Evolutionary conservation across 2,888 invertebrate genomes (phyloP).

Genomic region (Chymomyza caudatula): DNA sequence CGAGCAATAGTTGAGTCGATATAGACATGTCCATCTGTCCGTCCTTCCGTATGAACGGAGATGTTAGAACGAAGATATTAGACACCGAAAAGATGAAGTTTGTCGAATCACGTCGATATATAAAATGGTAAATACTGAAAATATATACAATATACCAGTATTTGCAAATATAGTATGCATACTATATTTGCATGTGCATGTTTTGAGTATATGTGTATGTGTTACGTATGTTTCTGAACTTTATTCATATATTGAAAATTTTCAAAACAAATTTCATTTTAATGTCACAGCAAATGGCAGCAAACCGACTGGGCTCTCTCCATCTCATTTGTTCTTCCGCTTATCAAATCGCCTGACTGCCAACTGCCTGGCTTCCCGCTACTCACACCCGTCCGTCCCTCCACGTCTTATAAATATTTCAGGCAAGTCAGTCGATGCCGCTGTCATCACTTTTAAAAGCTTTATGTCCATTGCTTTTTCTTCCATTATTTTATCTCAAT

Average conservation of each 20-base stretch:
- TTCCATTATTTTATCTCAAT: neutral
- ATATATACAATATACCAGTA: neutral
- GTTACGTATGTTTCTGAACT: neutral
- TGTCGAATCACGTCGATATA: no score
- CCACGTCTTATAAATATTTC: slow-evolving; percentile 24
- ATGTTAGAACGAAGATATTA: no score
- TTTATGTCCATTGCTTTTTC: slow-evolving; percentile 32
- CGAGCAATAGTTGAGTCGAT: no score
- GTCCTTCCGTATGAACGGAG: no score
- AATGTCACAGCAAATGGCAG: slow-evolving; percentile 26
- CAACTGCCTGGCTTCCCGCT: no score
- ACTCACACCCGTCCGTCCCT: neutral
- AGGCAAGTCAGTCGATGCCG: slow-evolving; percentile 15
- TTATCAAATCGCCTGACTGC: neutral
- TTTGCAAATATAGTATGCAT: neutral
- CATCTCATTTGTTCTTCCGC: neutral
- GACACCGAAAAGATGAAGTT: no score
- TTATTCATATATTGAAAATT: slow-evolving; percentile 1
- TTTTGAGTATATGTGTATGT: neutral
- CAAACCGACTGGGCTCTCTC: neutral
- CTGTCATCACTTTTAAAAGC: slow-evolving; percentile 40
- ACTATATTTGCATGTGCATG: neutral
- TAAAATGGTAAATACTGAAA: no score
- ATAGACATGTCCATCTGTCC: no score
- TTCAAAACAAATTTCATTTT: slow-evolving; percentile 27